Percentiles rank a stretch among this genome's conserved stretches.
Conservation (phyloP, 2,797 vertebrate genomes). For the Oceanodroma leucorhoa region DNA sequence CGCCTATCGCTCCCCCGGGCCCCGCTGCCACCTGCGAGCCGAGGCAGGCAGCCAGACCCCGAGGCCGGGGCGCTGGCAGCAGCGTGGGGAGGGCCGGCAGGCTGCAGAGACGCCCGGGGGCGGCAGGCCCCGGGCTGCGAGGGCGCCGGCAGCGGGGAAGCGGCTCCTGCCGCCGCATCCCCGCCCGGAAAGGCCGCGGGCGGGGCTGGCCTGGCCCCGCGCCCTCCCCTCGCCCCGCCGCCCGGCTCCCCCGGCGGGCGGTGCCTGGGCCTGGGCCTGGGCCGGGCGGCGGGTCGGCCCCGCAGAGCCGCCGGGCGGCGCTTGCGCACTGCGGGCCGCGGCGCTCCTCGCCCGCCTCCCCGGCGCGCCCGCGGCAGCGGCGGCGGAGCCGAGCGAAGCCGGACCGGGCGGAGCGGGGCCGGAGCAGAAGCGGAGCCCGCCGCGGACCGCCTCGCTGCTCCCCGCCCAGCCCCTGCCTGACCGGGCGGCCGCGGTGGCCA, state of each 20-base stretch:
- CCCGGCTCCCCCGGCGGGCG: neutral
- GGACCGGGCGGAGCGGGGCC: neutral
- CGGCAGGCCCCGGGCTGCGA: neutral
- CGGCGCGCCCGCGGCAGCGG: neutral
- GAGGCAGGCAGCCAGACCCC: neutral
- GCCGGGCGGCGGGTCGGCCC: neutral
- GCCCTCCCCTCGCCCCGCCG: no score
- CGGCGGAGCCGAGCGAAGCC: neutral
- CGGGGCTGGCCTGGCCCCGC: neutral
- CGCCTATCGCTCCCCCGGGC: neutral
- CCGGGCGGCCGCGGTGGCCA: neutral
- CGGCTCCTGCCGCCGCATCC: neutral
- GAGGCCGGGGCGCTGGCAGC: no score
- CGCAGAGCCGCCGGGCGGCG: neutral
- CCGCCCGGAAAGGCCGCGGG: no score
- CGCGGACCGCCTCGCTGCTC: no score
- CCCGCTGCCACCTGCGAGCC: neutral
- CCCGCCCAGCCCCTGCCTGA: neutral
- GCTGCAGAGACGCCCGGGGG: neutral
- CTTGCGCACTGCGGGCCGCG: neutral
- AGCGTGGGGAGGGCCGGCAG: accelerated
- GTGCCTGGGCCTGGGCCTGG: neutral
- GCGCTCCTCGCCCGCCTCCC: neutral
- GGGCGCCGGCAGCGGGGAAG: neutral
- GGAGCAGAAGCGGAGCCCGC: neutral